A percentile compares a stretch with the other conserved stretches of the same genome.
phyloP scores from a whole-genome alignment of 2,113 vertebrate species.

The Ondatra zibethicus region DNA sequence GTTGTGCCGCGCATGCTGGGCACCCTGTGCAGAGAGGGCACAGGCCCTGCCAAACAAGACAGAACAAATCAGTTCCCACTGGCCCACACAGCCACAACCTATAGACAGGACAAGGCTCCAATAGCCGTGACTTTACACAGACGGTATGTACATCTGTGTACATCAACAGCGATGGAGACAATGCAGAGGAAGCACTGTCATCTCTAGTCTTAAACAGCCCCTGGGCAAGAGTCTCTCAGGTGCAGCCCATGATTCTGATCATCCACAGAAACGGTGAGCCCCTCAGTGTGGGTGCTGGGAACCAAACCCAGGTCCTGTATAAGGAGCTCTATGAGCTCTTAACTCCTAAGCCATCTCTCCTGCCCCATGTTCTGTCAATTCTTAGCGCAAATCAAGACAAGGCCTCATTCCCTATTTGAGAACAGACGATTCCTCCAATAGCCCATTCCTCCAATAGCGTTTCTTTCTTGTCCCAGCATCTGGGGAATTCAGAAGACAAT shows the following conservation, averaged over 20 bases:
- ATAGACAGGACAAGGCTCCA: background rate
- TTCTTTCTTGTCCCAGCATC: background rate
- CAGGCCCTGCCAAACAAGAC: constrained; percentile 27
- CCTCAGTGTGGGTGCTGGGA: background rate
- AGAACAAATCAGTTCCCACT: constrained; percentile 64
- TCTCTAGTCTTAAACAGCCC: background rate
- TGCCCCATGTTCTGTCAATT: background rate
- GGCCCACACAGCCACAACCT: constrained; percentile 39
- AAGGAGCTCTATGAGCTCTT: background rate
- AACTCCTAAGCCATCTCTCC: background rate
- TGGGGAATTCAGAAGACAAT: background rate
- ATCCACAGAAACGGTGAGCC: background rate
- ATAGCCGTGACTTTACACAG: background rate
- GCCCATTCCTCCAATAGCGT: background rate
- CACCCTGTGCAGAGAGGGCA: background rate
- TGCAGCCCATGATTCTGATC: background rate
- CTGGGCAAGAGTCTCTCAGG: background rate
- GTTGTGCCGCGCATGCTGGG: background rate
- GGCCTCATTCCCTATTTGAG: background rate
- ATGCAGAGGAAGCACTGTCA: background rate
- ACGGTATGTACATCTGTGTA: no score
- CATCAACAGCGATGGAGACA: constrained; percentile 27
- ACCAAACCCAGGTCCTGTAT: background rate
- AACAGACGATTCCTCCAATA: background rate
- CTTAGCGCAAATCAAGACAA: background rate